These are phyloP conservation scores for Platorchestia sp. DNA, from an alignment of 1,140 invertebrate species.

Conservation along the genomic window DNA sequence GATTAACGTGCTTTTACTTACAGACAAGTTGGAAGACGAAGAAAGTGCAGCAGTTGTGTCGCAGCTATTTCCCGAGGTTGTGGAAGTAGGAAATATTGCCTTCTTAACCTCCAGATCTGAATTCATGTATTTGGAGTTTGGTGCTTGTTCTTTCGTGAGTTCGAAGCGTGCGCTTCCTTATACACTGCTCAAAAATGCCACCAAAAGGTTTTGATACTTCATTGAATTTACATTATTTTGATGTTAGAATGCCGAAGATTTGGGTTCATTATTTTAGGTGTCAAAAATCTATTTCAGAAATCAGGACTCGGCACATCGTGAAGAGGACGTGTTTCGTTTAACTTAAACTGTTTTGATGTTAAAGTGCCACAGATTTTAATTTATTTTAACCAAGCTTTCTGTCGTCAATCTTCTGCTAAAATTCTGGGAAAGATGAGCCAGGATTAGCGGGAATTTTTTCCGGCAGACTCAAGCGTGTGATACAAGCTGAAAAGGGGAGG, in stretches of 20 bases:
- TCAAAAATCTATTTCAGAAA: no score
- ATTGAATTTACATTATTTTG: no score
- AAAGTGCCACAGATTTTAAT: no score
- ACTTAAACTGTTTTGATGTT: no score
- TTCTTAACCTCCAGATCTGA: not conserved
- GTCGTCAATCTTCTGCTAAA: not conserved
- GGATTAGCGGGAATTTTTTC: not conserved
- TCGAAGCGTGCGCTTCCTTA: no score
- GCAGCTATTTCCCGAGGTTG: not conserved
- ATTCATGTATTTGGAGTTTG: not conserved
- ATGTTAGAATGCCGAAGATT: no score
- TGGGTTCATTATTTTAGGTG: no score
- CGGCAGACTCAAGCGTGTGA: not conserved
- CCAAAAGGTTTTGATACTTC: no score
- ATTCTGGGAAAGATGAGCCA: not conserved
- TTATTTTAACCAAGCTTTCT: not conserved
- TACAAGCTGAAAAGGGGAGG: not conserved
- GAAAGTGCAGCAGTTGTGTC: not conserved
- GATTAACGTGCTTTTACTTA: not conserved
- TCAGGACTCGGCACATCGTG: no score
- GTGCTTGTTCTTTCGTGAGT: not conserved
- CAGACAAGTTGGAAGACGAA: not conserved
- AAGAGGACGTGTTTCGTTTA: no score
- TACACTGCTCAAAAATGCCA: no score
- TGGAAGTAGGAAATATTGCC: not conserved